Evolutionary conservation across 2,113 vertebrate species (phyloP).

Genomic region (Coryphaenoides rupestris): DNA sequence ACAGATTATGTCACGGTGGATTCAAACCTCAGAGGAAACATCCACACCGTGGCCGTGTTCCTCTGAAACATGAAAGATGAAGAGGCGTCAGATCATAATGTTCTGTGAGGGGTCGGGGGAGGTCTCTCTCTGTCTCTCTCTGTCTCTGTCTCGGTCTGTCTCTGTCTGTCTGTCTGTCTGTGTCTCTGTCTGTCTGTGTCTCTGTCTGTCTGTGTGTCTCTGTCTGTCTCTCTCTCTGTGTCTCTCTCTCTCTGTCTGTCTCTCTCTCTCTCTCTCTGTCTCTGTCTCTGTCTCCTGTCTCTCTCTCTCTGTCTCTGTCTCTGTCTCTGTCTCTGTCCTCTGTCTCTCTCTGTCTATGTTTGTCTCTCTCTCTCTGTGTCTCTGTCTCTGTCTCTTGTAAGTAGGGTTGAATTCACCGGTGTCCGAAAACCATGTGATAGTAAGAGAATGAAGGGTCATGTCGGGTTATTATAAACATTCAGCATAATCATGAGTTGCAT

Average conservation of each 20-base stretch:
- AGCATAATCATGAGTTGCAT: no score
- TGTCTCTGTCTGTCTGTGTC: background rate
- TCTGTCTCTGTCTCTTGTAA: constrained; percentile 21
- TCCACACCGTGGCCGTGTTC: no score
- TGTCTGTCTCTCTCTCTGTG: background rate
- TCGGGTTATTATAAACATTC: no score
- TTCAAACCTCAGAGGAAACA: no score
- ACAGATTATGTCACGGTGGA: no score
- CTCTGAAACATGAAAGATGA: no score
- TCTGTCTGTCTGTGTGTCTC: background rate
- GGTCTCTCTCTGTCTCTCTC: constrained; percentile 13
- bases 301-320: background rate
- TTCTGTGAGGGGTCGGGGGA: no score
- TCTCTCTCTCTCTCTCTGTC: constrained; percentile 17
- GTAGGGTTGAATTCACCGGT: no score
- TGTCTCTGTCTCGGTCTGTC: constrained; percentile 5
- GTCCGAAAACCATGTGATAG: no score
- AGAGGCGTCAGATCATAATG: no score
- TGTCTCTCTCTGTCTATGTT: constrained; percentile 12
- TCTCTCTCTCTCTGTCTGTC: background rate
- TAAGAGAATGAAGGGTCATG: no score
- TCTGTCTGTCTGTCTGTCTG: background rate
- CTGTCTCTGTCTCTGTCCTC: no score
- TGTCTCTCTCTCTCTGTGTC: constrained; percentile 21
- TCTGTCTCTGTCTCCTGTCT: background rate